Evolutionary conservation across 2,797 vertebrate genomes (phyloP), one percentile per base, ranked within the genome.

Genomic region (Denticeps clupeoides): DNA sequence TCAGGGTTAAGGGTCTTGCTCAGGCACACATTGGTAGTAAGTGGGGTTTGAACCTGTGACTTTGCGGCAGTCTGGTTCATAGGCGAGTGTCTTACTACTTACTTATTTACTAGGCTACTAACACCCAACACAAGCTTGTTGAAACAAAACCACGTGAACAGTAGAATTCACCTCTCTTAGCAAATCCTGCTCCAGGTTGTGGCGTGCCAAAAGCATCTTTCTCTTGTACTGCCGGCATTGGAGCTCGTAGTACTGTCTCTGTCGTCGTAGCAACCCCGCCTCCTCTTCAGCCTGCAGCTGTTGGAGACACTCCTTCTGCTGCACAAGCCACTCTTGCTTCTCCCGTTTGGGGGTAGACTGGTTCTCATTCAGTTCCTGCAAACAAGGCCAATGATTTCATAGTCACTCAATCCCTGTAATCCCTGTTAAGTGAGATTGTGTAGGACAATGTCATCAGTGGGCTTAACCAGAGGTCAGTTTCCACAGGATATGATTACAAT

Each of bases 171-270:
- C 68, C 68, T 71, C 68, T 59, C 68, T 44, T 41, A 69, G 66
- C 37, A 60, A 23, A 26, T 24, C 90, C 66, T 94, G 90, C 68
- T 93, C 90, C 62, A 93, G 69, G 72, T 91, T 92, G 70, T 94
- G 89, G 24, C 87, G 83, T 0, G 85, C 70, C 28, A 93, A 75
- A 51, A 93, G 74, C 88, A 92, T 89, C 75, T 91, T 92, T 67
- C 90, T 87, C 69, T 93, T 94, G 68, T 93, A 93, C 60, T 93
- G 90, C 15, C 90, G 88, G 67, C 87, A 82, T 63, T 94, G 89
- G 13, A 93, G 76, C 67, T 93, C 90, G 3, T 92, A 91, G 70
- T 90, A 93, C 62, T 93, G 90, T 53, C 90, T 80, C 72, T 94
- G 90, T 9, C 90, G 69, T 27, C 90, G 79, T 58, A 93, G 76